Percentiles rank a stretch among this genome's conserved stretches.
Evolutionary conservation across 2,113 vertebrate species (phyloP).

Genomic region (Indicator maculatus): DNA sequence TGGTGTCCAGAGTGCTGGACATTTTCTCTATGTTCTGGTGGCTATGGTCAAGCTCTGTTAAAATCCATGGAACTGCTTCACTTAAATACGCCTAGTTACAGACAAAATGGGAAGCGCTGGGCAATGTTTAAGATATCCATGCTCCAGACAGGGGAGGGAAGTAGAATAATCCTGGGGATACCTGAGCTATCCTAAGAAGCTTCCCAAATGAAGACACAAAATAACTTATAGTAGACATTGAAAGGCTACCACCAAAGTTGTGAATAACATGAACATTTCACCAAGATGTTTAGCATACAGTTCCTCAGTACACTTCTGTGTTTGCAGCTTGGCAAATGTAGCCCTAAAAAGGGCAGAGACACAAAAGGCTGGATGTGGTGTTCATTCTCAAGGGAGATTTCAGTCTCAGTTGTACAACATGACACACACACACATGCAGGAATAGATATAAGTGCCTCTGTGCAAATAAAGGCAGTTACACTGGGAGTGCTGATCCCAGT

Average conservation of each 20-base stretch:
- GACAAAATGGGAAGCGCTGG: background rate
- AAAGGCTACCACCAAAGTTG: background rate
- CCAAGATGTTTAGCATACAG: background rate
- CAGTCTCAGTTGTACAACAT: background rate
- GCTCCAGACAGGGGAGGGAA: background rate
- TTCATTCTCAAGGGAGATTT: background rate
- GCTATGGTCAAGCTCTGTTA: background rate
- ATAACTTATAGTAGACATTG: background rate
- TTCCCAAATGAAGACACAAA: background rate
- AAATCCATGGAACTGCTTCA: background rate
- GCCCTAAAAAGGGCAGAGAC: background rate
- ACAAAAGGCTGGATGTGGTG: background rate
- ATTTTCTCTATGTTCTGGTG: background rate
- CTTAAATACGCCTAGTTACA: background rate
- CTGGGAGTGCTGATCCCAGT: background rate
- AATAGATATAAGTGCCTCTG: background rate
- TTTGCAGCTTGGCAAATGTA: background rate
- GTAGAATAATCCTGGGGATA: background rate
- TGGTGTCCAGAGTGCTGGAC: background rate
- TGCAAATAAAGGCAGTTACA: background rate
- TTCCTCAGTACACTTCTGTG: background rate
- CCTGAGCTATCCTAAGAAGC: background rate
- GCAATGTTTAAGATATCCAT: background rate
- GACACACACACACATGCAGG: background rate
- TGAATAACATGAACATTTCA: background rate